Evolutionary conservation across 2,797 vertebrate species (phyloP).

Genomic region (Potorous gilbertii): DNA sequence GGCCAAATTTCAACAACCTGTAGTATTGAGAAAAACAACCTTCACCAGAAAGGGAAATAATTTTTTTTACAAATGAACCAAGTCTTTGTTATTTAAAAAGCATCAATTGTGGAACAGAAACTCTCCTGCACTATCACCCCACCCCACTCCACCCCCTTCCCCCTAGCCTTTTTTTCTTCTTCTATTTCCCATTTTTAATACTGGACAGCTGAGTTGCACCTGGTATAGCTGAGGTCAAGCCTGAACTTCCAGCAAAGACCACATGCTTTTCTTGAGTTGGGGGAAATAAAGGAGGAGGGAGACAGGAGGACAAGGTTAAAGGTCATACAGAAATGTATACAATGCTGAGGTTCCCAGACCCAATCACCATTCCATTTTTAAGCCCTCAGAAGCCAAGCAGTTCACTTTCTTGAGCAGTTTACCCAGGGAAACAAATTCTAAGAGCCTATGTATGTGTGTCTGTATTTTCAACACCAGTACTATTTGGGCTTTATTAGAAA

Average conservation of each 20-base stretch:
- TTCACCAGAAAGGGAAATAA: slow-evolving; percentile 71
- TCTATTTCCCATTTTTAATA: slow-evolving; percentile 49
- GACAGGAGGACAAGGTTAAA: slow-evolving; percentile 28
- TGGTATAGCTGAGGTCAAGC: slow-evolving; percentile 58
- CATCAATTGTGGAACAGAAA: slow-evolving; percentile 78
- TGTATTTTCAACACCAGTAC: neutral
- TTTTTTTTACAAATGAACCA: slow-evolving; percentile 1
- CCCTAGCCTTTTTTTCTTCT: slow-evolving; percentile 13
- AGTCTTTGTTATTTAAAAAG: slow-evolving; percentile 50
- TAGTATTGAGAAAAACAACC: slow-evolving; percentile 43
- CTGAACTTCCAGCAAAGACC: slow-evolving; percentile 3
- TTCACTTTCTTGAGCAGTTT: slow-evolving; percentile 20
- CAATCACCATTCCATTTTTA: neutral
- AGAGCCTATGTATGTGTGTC: accelerated
- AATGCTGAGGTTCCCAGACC: slow-evolving; percentile 20
- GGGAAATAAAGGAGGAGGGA: neutral
- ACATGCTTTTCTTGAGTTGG: neutral
- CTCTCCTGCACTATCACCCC: slow-evolving; percentile 6
- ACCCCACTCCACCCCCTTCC: neutral
- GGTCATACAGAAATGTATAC: slow-evolving; percentile 8
- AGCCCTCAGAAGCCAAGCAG: slow-evolving; percentile 11
- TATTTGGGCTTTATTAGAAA: slow-evolving; percentile 31
- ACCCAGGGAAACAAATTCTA: neutral
- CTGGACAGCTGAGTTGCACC: slow-evolving; percentile 64
- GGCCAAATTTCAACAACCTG: neutral